Evolutionary conservation across 1,140 invertebrate species (phyloP), one percentile per base, ranked within the genome.

Genomic region (Potamilus streckersoni): DNA sequence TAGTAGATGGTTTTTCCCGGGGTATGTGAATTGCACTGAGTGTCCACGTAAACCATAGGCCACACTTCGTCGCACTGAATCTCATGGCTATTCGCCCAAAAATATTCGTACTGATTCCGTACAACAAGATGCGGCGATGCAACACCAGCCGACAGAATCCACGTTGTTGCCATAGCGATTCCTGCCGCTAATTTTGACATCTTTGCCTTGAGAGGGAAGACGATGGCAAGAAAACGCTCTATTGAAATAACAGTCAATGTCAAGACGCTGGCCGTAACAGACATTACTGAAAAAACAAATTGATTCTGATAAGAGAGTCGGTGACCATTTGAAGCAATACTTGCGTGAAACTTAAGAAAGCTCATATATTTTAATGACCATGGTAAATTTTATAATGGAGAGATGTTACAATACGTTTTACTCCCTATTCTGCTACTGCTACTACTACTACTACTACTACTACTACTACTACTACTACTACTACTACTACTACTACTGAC

Each of bases 241-340:
- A 90, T 88, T 0, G 91, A 86, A 66, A 92, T 91, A 27, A 88
- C 87, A 4, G 88, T 90, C 72, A 92, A 75, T 4, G 91, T 92
- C 38, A 92, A 80, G 1, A 91, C 90, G 68, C 90, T 91, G n/a
- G 88, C 85, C 19, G 89, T 89, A 55, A 91, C 79, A 38, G 88
- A 87, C 16, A 90, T 84, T 79, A 91, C 91, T 88, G 78, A 11
- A 79, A 82, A 58, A 23, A 74, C 60, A 73, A 65, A 82, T 57
- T 65, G 31, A 79, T 17, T n/a, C 5, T 66, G 5, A 20, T 66
- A 23, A 23, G 23, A 49, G 38, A 49, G 14, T 49, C 38, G 11
- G 38, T 49, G 38, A 49, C 38, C 38, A 49, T 49, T 49, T 49
- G 38, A 49, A 49, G 38, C 38, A 49, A 6, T 49, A 49, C 38